phyloP scores from a whole-genome alignment of 2,113 vertebrate genomes.

The Scolopax mira region DNA sequence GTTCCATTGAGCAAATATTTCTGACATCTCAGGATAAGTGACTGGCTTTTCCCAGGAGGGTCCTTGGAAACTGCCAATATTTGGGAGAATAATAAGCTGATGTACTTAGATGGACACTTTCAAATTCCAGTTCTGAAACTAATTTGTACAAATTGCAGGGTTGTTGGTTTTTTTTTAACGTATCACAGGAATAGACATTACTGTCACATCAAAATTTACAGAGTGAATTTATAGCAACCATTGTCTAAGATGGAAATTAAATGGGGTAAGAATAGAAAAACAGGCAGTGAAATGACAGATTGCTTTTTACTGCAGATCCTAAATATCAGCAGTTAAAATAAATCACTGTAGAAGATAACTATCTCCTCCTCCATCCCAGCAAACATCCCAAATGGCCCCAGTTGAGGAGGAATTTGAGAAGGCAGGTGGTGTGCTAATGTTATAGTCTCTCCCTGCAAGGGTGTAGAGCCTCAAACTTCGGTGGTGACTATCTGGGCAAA shows the following conservation, averaged over 20 bases:
- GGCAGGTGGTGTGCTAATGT: too few relatives aligned
- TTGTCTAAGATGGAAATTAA: background rate
- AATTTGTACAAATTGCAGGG: accelerated
- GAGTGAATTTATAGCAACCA: background rate
- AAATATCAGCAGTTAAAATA: background rate
- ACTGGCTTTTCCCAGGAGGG: background rate
- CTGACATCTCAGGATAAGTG: background rate
- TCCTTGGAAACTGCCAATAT: background rate
- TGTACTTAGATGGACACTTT: background rate
- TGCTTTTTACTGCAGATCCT: background rate
- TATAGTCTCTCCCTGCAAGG: accelerated
- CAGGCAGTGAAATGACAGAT: background rate
- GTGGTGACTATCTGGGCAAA: accelerated
- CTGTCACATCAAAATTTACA: background rate
- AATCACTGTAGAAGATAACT: background rate
- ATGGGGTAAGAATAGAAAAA: background rate
- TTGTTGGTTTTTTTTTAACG: background rate
- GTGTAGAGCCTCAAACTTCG: background rate
- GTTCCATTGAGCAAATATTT: background rate
- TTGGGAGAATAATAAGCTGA: background rate
- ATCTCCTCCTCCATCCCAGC: background rate
- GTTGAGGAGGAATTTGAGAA: background rate
- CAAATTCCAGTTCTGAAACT: background rate
- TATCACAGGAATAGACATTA: background rate
- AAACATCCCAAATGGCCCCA: background rate